Conservation (phyloP, 2,113 vertebrate genomes). For the Pipa parva region DNA sequence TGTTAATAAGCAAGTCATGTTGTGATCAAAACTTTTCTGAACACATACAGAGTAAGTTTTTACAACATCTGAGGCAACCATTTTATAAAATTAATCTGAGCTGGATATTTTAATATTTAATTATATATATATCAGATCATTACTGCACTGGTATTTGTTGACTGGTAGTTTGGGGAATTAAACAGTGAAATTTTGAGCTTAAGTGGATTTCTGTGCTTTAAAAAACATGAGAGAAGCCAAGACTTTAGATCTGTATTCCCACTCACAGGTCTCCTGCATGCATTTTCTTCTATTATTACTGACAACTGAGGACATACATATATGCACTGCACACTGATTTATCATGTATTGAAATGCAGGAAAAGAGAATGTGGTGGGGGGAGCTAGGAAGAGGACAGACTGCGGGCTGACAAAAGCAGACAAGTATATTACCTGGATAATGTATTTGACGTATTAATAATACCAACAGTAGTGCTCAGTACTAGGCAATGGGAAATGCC, state of each 20-base stretch:
- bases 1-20: too few species aligned
- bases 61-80: too few species aligned
- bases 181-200: too few species aligned
- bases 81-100: too few species aligned
- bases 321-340: conserved; percentile 77
- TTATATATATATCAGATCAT: too few species aligned
- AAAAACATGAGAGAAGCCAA: too few species aligned
- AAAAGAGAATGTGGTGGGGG: conserved; percentile 63
- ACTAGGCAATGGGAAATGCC: conserved; percentile 66
- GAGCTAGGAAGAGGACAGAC: conserved; percentile 44
- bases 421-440: conserved; percentile 82
- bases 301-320: conserved; percentile 78
- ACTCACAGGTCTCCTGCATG: conserved; percentile 24
- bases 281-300: conserved; percentile 70
- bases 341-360: conserved; percentile 74
- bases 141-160: too few species aligned
- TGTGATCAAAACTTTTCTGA: too few species aligned
- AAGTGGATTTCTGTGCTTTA: too few species aligned
- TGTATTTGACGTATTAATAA: conserved; percentile 86
- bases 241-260: conserved; percentile 47
- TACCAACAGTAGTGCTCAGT: conserved; percentile 72
- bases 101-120: too few species aligned
- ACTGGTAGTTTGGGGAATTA: too few species aligned
- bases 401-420: conserved; percentile 46
- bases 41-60: too few species aligned